Evolutionary conservation across 2,888 invertebrate genomes (phyloP).

Genomic region (Tetheella fluctuosa): DNA sequence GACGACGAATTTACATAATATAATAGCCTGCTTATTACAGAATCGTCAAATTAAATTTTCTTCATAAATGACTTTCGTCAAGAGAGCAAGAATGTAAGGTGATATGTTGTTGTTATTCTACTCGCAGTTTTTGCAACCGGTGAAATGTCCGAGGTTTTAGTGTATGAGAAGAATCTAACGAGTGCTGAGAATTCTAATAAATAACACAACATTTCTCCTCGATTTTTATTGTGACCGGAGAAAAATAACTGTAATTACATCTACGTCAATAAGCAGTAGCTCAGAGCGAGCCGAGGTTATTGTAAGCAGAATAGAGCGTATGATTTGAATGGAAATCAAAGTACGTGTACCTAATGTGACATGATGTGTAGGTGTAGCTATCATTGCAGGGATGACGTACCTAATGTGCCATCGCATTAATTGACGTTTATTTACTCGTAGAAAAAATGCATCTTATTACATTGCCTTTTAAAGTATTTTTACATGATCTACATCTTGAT

Average conservation of each 20-base stretch:
- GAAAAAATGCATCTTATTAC: no score
- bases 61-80: background rate
- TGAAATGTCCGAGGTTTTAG: background rate
- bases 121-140: background rate
- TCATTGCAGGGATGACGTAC: background rate
- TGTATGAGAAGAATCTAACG: constrained; percentile 1
- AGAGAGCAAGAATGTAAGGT: background rate
- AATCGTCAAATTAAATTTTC: background rate
- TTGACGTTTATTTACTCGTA: background rate
- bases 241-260: constrained; percentile 5
- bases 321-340: background rate
- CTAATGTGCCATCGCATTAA: background rate
- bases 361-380: no score
- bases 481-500: no score
- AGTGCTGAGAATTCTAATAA: background rate
- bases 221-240: constrained; percentile 4
- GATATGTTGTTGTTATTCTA: background rate
- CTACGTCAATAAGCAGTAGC: constrained; percentile 10
- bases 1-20: background rate
- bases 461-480: no score
- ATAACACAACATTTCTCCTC: background rate
- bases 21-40: background rate
- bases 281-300: constrained; percentile 1
- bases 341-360: background rate
- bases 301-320: background rate